Percentiles rank a stretch among this genome's conserved stretches.
Conservation (phyloP, 2,797 vertebrate genomes). For the Bucorvus abyssinicus region DNA sequence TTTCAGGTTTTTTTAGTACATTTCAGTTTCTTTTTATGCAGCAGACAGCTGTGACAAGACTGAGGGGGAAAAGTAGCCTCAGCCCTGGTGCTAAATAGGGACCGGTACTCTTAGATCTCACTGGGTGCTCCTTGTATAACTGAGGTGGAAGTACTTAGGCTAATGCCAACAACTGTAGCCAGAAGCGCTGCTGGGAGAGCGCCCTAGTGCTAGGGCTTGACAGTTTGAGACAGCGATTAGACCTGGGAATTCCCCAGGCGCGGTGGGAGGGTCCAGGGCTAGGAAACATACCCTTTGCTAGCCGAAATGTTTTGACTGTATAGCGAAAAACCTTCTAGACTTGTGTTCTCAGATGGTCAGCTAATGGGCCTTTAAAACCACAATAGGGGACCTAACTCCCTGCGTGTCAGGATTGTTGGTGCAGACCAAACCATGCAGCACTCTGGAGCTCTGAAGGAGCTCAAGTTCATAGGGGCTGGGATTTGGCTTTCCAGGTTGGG, state of each 20-base stretch:
- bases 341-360: background rate
- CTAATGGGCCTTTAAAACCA: background rate
- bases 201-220: background rate
- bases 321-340: background rate
- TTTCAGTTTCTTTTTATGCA: conserved; percentile 50
- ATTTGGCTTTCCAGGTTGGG: background rate
- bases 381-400: rapidly evolving
- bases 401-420: background rate
- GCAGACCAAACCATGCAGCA: background rate
- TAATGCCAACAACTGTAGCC: background rate
- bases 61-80: conserved; percentile 48
- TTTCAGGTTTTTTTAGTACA: conserved; percentile 47
- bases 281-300: background rate
- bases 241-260: background rate
- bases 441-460: background rate
- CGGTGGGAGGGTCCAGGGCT: background rate
- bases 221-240: background rate
- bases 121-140: background rate
- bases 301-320: background rate
- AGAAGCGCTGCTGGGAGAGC: background rate
- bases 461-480: rapidly evolving
- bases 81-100: background rate
- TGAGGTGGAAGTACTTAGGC: background rate
- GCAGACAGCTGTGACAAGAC: conserved; percentile 52
- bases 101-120: background rate